Evolutionary conservation across 2,113 vertebrate species (phyloP), one percentile per base, ranked within the genome.

Genomic region (Oceanodroma tethys): DNA sequence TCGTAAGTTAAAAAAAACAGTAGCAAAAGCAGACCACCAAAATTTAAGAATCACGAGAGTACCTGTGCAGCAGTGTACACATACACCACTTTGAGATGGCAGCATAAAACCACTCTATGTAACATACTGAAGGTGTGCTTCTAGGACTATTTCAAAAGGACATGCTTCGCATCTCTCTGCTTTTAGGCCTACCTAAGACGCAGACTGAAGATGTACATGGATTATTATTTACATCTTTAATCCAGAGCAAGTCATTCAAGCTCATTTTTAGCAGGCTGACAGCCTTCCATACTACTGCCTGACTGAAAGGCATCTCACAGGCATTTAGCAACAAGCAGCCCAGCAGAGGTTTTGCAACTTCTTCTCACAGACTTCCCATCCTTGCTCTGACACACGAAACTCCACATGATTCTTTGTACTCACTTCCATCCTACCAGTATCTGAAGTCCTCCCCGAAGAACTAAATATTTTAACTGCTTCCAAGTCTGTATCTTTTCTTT

Each of bases 21-120:
- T 7, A 59, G 34, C 27, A 72, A 63, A 91, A 84, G 45, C 30
- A 40, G 26, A 53, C 13, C 22, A 60, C 10, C 52, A 91, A 67
- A 58, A 68, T 26, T 22, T 4, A 38, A 21, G 30, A 93, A 68
- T 22, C 9, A 1, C 3, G 9, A 60, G 13, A 55, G 12, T 29
- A 29, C 4, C n/a, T 59, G 7, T 7, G 36, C 25, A 62, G 47
- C 36, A 86, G 32, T 1, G 0, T 8, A 36, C 0, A 1, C 29
- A 52, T 4, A 29, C 4, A 22, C 6, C 32, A 59, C 47, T 21
- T 59, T 4, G 70, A 81, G 59, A 32, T 3, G 23, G 32, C 43
- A 80, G 66, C 34, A 20, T 7, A 81, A 40, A 65, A 52, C 13
- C 32, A 27, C 20, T n/a, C 43, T 19, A 1, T 4, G 23, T 38